Conservation (phyloP, 2,113 vertebrate genomes). For the Pangasianodon hypophthalmus region DNA sequence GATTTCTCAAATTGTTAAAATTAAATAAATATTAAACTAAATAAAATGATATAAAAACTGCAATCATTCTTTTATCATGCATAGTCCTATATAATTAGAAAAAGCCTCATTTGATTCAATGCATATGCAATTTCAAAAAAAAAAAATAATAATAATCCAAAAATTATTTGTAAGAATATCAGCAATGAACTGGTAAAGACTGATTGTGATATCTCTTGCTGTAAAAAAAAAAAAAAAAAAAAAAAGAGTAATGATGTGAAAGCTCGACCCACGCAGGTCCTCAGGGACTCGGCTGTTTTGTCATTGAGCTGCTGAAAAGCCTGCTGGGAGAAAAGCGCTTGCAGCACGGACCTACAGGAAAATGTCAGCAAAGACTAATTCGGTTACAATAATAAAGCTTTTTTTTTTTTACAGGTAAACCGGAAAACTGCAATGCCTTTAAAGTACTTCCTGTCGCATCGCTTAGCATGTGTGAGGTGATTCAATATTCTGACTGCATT, state of each 20-base stretch:
- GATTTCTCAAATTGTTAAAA: too few species aligned
- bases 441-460: background rate
- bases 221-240: background rate
- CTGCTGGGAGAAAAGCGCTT: background rate
- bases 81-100: background rate
- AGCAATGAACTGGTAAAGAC: background rate
- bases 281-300: constrained; percentile 43
- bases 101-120: background rate
- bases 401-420: background rate
- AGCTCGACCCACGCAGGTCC: constrained; percentile 27
- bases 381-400: background rate
- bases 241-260: constrained; percentile 30
- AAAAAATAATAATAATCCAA: background rate
- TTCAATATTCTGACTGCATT: background rate
- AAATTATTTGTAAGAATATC: too few species aligned
- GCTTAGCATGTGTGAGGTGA: background rate
- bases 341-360: background rate
- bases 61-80: too few species aligned
- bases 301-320: constrained; percentile 6
- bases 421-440: background rate
- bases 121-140: background rate
- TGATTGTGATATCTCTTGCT: background rate
- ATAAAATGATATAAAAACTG: too few species aligned
- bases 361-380: constrained; percentile 7
- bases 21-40: too few species aligned